Percentiles rank a stretch among this genome's conserved stretches.
Conservation (phyloP, 2,113 vertebrate genomes). For the Lycaon pictus region DNA sequence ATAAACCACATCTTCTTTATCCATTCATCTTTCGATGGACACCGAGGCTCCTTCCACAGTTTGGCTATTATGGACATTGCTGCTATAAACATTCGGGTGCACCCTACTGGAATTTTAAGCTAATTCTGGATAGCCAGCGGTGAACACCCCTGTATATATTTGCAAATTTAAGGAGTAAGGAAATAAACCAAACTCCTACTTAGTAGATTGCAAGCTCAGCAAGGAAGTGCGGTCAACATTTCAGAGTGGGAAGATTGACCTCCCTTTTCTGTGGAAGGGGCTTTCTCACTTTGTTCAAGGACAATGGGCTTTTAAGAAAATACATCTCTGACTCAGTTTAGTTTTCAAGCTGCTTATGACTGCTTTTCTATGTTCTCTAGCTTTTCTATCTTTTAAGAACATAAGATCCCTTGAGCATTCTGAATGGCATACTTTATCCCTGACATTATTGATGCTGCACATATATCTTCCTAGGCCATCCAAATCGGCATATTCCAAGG, state of each 20-base stretch:
- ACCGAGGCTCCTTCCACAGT: no score
- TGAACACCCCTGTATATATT: background rate
- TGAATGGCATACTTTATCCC: constrained; percentile 54
- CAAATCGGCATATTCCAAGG: constrained; percentile 66
- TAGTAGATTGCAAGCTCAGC: background rate
- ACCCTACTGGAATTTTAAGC: background rate
- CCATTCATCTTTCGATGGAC: no score
- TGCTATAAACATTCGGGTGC: no score
- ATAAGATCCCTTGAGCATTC: constrained; percentile 22
- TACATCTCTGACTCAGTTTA: background rate
- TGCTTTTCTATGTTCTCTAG: constrained; percentile 47
- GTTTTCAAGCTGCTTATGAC: constrained; percentile 50
- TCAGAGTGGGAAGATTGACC: constrained; percentile 45
- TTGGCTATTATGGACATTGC: no score
- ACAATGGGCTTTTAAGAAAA: constrained; percentile 54
- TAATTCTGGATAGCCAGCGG: background rate
- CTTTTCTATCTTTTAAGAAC: constrained; percentile 53
- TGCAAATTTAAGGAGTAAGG: constrained; percentile 4
- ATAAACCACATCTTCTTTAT: no score
- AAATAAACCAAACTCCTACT: background rate
- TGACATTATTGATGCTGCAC: constrained; percentile 50
- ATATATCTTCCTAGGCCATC: constrained; percentile 56
- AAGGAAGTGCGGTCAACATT: background rate
- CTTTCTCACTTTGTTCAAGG: constrained; percentile 62
- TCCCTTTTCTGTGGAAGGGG: background rate